Evolutionary conservation across 2,113 vertebrate genomes (phyloP).

Genomic region (Mesembrinibis cayennensis): DNA sequence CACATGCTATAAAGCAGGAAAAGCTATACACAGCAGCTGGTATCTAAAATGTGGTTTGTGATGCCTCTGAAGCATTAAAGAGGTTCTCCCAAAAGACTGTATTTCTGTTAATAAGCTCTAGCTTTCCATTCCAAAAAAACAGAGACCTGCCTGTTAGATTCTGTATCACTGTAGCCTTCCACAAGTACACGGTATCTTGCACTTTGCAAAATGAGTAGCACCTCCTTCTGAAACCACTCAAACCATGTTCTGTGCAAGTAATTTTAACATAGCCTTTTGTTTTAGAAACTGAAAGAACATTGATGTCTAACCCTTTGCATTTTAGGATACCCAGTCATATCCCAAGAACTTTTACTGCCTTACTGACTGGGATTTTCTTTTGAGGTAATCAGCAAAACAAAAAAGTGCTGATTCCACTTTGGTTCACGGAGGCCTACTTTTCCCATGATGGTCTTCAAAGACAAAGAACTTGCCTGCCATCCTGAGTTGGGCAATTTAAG

Average conservation of each 20-base stretch:
- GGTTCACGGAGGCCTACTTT: not conserved
- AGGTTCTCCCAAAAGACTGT: not conserved
- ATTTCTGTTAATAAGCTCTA: not conserved
- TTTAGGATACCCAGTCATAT: not conserved
- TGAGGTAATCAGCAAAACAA: not conserved
- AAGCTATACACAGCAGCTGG: not conserved
- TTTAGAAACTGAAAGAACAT: not conserved
- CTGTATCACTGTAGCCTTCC: not conserved
- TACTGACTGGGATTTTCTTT: not conserved
- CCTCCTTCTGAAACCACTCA: not conserved
- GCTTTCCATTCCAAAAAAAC: not conserved
- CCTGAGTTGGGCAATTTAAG: not conserved
- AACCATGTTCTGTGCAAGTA: not conserved
- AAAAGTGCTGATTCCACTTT: not conserved
- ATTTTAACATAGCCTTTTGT: not conserved
- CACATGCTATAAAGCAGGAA: not conserved
- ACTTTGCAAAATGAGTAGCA: not conserved
- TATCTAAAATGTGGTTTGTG: not conserved
- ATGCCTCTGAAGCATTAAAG: not conserved
- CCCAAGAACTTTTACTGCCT: not conserved
- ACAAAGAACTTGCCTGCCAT: not conserved
- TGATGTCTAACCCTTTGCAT: not conserved
- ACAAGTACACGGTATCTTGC: not conserved
- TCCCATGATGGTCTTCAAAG: not conserved
- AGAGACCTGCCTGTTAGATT: not conserved